Evolutionary conservation across 2,888 invertebrate species (phyloP).

Genomic region (Vesta saturnalis): DNA sequence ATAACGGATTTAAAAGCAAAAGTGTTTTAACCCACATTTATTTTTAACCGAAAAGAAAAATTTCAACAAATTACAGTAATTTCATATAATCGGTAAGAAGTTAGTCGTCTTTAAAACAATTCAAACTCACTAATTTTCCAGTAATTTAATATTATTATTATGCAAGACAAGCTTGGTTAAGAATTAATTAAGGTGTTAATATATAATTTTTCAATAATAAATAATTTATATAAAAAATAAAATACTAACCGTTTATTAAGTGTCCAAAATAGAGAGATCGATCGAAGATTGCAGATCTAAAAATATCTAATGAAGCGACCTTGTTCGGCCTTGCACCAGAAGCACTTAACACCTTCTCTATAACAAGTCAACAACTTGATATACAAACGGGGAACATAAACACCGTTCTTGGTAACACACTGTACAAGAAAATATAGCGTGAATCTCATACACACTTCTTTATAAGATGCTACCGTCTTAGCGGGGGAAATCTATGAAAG

Average conservation of each 20-base stretch:
- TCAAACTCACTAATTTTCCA: neutral
- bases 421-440: constrained; percentile 30
- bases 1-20: neutral
- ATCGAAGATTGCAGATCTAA: constrained; percentile 17
- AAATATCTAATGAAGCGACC: constrained; percentile 35
- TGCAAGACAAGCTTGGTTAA: neutral
- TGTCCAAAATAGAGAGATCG: neutral
- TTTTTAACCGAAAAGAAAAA: neutral
- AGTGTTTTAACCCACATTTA: constrained; percentile 3
- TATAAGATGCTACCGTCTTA: constrained; percentile 36
- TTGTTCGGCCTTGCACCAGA: constrained; percentile 44
- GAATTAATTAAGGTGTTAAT: neutral
- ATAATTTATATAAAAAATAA: neutral
- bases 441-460: constrained; percentile 36
- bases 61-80: constrained; percentile 9
- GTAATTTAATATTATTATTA: neutral
- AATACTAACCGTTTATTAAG: constrained; percentile 21
- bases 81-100: neutral
- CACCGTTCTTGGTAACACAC: constrained; percentile 35
- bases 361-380: constrained; percentile 34
- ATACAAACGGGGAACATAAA: constrained; percentile 31
- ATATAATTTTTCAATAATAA: neutral
- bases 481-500: constrained; percentile 38
- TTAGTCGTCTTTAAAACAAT: constrained; percentile 2
- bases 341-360: constrained; percentile 39